Evolutionary conservation across 64 coral and sea anemone species (phyloP).

Genomic region (Acropora yongei): DNA sequence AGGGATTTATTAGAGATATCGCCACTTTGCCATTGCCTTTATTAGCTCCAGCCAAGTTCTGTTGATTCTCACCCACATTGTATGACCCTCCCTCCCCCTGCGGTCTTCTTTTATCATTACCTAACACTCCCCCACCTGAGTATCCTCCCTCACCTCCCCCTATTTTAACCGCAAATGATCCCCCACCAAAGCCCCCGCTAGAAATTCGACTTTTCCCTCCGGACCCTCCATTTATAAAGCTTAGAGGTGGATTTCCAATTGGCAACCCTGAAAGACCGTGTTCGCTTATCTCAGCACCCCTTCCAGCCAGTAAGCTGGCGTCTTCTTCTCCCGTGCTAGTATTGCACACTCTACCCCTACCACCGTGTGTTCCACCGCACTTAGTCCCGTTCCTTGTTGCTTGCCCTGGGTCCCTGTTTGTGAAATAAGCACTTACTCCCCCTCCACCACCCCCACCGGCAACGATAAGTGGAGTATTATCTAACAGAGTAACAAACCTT

Average conservation of each 20-base stretch:
- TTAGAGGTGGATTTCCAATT: neutral
- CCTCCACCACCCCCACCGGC: conserved; percentile 50
- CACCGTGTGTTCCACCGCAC: conserved; percentile 12
- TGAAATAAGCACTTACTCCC: neutral
- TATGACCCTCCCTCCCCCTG: conserved; percentile 73
- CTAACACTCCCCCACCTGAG: conserved; percentile 72
- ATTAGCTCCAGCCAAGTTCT: conserved; percentile 35
- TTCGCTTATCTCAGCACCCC: neutral
- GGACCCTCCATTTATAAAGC: conserved; percentile 42
- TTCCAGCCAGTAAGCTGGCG: neutral
- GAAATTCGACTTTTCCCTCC: neutral
- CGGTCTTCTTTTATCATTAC: neutral
- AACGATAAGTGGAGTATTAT: conserved; percentile 41
- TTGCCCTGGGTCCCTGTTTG: conserved; percentile 10
- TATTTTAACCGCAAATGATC: conserved; percentile 5
- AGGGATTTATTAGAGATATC: neutral
- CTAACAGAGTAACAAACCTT: conserved; percentile 11
- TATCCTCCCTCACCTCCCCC: conserved; percentile 66
- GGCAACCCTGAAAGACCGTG: neutral
- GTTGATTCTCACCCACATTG: conserved; percentile 33
- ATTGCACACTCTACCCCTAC: neutral
- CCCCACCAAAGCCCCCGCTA: conserved; percentile 60
- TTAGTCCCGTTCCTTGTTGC: neutral
- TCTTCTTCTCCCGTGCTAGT: neutral
- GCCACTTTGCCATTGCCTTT: conserved; percentile 61